Conservation (phyloP, 2,113 vertebrate genomes). For the Eurystomus gularis region DNA sequence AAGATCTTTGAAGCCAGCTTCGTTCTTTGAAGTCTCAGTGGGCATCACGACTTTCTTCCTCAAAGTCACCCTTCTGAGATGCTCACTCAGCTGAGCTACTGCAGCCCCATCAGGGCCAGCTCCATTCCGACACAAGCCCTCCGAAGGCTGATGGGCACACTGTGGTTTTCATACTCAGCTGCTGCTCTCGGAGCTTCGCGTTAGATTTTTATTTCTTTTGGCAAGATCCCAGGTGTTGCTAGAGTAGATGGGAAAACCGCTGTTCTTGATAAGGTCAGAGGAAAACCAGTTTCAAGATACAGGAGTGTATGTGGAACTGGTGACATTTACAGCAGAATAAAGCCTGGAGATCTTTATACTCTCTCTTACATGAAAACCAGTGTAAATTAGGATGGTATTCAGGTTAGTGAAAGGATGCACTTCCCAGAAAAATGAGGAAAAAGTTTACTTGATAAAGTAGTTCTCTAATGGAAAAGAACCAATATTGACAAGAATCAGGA, state of each 20-base stretch:
- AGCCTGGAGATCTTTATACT: background rate
- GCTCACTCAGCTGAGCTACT: background rate
- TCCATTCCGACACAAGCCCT: background rate
- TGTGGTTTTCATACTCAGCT: background rate
- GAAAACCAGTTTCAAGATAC: background rate
- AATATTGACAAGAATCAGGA: background rate
- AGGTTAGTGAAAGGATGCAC: background rate
- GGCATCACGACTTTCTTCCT: background rate
- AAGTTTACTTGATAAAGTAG: background rate
- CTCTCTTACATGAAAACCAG: background rate
- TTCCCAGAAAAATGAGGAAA: background rate
- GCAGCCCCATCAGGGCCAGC: background rate
- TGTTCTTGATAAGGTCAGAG: slow-evolving; percentile 35
- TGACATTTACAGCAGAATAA: slow-evolving; percentile 38
- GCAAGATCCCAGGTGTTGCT: background rate
- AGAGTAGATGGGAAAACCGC: background rate
- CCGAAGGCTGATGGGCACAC: background rate
- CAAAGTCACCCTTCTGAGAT: background rate
- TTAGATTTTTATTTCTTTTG: slow-evolving; percentile 25
- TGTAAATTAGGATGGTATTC: background rate
- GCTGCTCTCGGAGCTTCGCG: background rate
- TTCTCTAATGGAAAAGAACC: background rate
- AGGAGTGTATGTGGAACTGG: background rate
- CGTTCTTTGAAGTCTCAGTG: background rate
- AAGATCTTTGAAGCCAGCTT: background rate